Percentiles rank a stretch among this genome's conserved stretches.
Evolutionary conservation across 1,140 invertebrate genomes (phyloP).

Genomic region (Ectropis grisescens): DNA sequence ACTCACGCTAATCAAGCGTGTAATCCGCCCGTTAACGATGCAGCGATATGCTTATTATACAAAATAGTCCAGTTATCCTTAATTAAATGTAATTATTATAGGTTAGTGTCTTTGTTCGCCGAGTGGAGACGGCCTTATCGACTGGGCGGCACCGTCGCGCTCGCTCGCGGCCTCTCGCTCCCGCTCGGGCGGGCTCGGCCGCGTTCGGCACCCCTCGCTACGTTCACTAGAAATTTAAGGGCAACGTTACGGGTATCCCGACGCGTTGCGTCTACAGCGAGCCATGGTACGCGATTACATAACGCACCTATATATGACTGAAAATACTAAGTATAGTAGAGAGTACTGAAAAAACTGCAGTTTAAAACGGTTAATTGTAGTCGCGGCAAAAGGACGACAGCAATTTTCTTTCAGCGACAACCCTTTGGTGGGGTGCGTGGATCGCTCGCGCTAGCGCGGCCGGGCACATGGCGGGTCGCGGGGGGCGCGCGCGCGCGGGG

Average conservation of each 20-base stretch:
- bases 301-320: conserved; percentile 15
- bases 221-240: conserved; percentile 57
- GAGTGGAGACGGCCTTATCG: conserved; percentile 68
- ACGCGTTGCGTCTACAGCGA: conserved; percentile 15
- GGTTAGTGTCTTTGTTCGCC: conserved; percentile 66
- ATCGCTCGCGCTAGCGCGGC: conserved; percentile 31
- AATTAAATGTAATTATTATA: conserved; percentile 69
- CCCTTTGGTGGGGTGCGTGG: conserved; percentile 50
- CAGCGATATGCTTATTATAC: conserved; percentile 41
- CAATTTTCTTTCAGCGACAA: conserved; percentile 48
- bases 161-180: conserved; percentile 37
- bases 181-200: conserved; percentile 18
- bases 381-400: conserved; percentile 33
- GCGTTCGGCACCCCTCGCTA: conserved; percentile 34
- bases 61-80: conserved; percentile 58
- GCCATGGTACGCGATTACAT: conserved; percentile 25
- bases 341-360: too few relatives aligned
- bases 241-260: conserved; percentile 43
- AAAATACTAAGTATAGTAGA: conserved; percentile 10
- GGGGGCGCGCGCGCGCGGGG: conserved; percentile 23
- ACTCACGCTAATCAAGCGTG: too few relatives aligned
- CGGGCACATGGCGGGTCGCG: conserved; percentile 48
- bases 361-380: conserved; percentile 30
- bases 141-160: conserved; percentile 63
- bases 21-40: conserved; percentile 22